A percentile compares a stretch with the other conserved stretches of the same genome.
These are phyloP conservation scores for Poecilia latipinna DNA, from an alignment of 2,113 vertebrate genomes.

Conservation along the genomic window DNA sequence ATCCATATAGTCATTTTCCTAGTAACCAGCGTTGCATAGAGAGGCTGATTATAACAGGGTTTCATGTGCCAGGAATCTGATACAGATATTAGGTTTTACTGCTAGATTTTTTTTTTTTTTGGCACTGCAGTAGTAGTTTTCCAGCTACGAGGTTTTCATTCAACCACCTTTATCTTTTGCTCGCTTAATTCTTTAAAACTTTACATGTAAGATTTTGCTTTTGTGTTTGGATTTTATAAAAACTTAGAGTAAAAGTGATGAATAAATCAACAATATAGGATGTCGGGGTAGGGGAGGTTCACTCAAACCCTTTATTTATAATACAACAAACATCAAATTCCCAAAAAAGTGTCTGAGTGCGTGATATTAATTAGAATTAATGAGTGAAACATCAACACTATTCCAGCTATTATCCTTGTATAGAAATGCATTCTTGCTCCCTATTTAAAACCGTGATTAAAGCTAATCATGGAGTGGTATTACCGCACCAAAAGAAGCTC, in stretches of 20 bases:
- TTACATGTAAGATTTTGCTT: background rate
- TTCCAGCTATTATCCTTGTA: background rate
- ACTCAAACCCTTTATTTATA: background rate
- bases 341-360: background rate
- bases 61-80: background rate
- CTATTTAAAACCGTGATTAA: background rate
- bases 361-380: background rate
- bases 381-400: background rate
- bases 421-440: background rate
- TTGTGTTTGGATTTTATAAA: background rate
- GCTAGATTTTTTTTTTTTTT: background rate
- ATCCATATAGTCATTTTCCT: conserved; percentile 5
- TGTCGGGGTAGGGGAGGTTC: background rate
- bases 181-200: background rate
- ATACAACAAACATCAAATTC: background rate
- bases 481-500: background rate
- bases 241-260: background rate
- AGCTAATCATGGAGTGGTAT: background rate
- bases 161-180: background rate
- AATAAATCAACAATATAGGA: background rate
- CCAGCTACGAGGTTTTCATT: background rate
- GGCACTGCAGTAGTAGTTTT: background rate
- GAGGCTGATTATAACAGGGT: background rate
- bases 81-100: background rate
- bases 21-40: conserved; percentile 6